Base-by-base conservation (phyloP, 2,113 vertebrate genomes). In the Thymallus thymallus region DNA sequence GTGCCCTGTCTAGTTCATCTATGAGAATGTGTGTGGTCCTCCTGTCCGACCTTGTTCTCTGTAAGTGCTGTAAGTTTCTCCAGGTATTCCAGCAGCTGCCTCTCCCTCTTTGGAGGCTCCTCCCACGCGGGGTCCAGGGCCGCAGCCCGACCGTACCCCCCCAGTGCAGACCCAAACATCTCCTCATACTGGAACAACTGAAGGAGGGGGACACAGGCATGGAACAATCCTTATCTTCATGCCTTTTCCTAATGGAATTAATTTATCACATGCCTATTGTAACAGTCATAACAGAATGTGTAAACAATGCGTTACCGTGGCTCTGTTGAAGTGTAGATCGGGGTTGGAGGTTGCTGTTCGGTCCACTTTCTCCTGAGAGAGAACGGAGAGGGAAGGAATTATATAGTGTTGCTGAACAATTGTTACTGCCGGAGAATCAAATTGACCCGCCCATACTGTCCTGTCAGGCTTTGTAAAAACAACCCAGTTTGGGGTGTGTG, bases 151-250 rank as follows among this genome's bases (percentile, higher is more conserved):
- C 92, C 92, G 81, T 94, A 96, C 48, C 95, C 95, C 0, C 83
- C 89, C 6, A 97, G 84, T 45, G 96, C 96, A 2, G 93, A 94
- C 3, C 88, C 90, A 2, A 92, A 97, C 90, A 91, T 96, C 88
- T 97, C 95, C 85, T 96, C 95, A 3, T 96, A 97, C 83, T 97
- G 94, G 86, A 95, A 94, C 61, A 97, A 86, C 94, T 94, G 30
- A 23, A 60, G 24, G 24, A 4, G 26, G 74, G 74, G 71, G 24
- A 26, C 14, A 30, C 14, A 16, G 1, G 24, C 55, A 51, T 30
- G 61, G 20, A 56, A 62, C 22, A 7, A 18, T n/a, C 56, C 3
- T 26, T 26, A 26, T 26, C 26, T 23, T 64, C 10, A 2, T 64
- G 51, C 14, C 5, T 30, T 30, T 64, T 64, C 1, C 14, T 13